These are phyloP conservation scores for Macrocentrus cingulum DNA, from an alignment of 1,140 invertebrate species.

Conservation along the genomic window DNA sequence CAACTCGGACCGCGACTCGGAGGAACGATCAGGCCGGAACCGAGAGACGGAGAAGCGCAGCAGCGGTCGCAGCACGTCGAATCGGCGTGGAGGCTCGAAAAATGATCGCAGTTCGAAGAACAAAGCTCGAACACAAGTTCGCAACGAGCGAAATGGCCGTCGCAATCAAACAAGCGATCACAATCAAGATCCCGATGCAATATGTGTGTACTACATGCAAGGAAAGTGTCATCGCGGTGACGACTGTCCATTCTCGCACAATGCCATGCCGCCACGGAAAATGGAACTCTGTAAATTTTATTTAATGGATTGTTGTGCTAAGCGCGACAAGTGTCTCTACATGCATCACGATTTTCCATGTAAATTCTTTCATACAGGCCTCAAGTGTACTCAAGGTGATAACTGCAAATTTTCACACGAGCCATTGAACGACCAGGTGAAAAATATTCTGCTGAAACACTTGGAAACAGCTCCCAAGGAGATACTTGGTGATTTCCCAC, in stretches of 20 bases:
- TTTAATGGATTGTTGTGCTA: slow-evolving; percentile 91
- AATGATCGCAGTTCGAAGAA: slow-evolving; percentile 43
- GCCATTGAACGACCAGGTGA: slow-evolving; percentile 67
- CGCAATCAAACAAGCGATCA: slow-evolving; percentile 51
- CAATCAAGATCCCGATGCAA: slow-evolving; percentile 66
- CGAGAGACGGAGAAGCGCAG: slow-evolving; percentile 45
- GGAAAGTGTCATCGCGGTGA: slow-evolving; percentile 82
- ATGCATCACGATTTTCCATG: slow-evolving; percentile 98
- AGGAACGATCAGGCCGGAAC: slow-evolving; percentile 42
- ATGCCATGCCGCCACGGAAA: slow-evolving; percentile 78
- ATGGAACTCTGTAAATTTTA: slow-evolving; percentile 97
- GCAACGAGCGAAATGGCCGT: slow-evolving; percentile 50
- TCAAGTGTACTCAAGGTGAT: slow-evolving; percentile 77
- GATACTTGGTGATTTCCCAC: slow-evolving; percentile 83
- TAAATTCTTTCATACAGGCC: slow-evolving; percentile 93
- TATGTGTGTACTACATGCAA: slow-evolving; percentile 84
- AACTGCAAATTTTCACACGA: slow-evolving; percentile 94
- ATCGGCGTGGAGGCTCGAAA: slow-evolving; percentile 46
- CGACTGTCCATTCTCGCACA: slow-evolving; percentile 85
- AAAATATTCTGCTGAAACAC: slow-evolving; percentile 67
- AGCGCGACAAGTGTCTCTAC: slow-evolving; percentile 92
- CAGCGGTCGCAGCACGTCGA: slow-evolving; percentile 36
- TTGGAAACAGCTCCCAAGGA: slow-evolving; percentile 88
- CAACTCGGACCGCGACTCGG: slow-evolving; percentile 48
- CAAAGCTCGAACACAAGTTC: slow-evolving; percentile 22